Percentiles rank a stretch among this genome's conserved stretches.
Evolutionary conservation across 2,113 vertebrate species (phyloP).

Genomic region (Chrysemys picta): DNA sequence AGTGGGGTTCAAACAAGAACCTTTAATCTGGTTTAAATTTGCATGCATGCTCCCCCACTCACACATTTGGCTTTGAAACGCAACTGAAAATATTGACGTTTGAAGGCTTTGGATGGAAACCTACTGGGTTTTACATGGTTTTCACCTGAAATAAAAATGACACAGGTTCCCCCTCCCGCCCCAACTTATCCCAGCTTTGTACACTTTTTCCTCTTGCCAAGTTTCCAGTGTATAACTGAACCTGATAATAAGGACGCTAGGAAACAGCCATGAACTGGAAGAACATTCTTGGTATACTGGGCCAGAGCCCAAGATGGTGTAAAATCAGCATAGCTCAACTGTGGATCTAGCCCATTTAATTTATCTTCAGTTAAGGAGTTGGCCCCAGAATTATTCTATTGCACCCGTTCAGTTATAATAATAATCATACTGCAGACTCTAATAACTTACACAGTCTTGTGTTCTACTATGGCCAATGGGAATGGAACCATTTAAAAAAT

Average conservation of each 20-base stretch:
- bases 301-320: not conserved
- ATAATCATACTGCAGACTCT: accelerated
- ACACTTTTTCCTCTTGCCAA: not conserved
- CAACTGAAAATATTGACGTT: slow-evolving; percentile 16
- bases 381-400: not conserved
- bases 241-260: not conserved
- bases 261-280: not conserved
- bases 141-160: not conserved
- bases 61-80: slow-evolving; percentile 44
- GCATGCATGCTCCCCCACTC: slow-evolving; percentile 49
- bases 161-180: not conserved
- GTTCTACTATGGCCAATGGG: slow-evolving; percentile 35
- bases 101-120: not conserved
- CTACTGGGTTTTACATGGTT: not conserved
- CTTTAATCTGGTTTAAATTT: slow-evolving; percentile 62
- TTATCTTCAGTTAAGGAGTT: not conserved
- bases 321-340: not conserved
- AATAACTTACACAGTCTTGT: slow-evolving; percentile 25
- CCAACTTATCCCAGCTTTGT: not conserved
- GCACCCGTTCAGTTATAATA: not conserved
- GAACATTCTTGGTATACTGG: accelerated
- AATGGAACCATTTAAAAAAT: slow-evolving; percentile 27
- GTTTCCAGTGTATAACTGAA: not conserved
- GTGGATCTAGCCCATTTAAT: accelerated
- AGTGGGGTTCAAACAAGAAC: slow-evolving; percentile 53